A percentile compares a stretch with the other conserved stretches of the same genome.
These are phyloP conservation scores for Strix aluco DNA, from an alignment of 2,113 vertebrate species.

Conservation along the genomic window DNA sequence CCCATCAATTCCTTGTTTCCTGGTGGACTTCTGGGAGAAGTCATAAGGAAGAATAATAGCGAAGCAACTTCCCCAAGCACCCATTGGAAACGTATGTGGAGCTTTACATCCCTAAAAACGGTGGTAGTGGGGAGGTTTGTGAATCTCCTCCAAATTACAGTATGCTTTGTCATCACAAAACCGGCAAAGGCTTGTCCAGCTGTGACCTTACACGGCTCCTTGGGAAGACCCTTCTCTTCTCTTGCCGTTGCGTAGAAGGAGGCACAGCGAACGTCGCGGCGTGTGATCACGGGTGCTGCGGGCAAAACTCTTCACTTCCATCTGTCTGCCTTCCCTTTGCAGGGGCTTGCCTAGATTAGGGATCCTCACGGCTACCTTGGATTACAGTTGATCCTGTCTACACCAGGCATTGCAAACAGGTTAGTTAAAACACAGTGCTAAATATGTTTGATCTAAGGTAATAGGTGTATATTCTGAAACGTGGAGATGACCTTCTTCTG, in stretches of 20 bases:
- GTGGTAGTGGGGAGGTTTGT: not conserved
- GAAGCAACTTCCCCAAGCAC: not conserved
- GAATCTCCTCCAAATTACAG: no score
- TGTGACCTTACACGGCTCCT: not conserved
- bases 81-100: not conserved
- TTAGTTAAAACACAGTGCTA: not conserved
- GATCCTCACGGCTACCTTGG: not conserved
- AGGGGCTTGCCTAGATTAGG: not conserved
- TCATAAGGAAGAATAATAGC: not conserved
- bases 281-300: not conserved
- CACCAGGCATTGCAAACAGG: not conserved
- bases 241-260: not conserved
- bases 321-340: not conserved
- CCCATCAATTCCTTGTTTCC: not conserved
- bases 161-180: not conserved
- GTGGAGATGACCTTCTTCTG: no score
- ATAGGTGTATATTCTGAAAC: not conserved
- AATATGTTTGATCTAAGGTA: no score
- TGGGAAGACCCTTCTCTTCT: not conserved
- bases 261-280: fast-evolving
- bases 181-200: not conserved
- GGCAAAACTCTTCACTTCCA: not conserved
- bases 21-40: not conserved
- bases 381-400: not conserved
- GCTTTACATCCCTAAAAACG: not conserved